These are phyloP conservation scores for Corythornis vintsioides DNA, from an alignment of 2,113 vertebrate species.

Conservation along the genomic window DNA sequence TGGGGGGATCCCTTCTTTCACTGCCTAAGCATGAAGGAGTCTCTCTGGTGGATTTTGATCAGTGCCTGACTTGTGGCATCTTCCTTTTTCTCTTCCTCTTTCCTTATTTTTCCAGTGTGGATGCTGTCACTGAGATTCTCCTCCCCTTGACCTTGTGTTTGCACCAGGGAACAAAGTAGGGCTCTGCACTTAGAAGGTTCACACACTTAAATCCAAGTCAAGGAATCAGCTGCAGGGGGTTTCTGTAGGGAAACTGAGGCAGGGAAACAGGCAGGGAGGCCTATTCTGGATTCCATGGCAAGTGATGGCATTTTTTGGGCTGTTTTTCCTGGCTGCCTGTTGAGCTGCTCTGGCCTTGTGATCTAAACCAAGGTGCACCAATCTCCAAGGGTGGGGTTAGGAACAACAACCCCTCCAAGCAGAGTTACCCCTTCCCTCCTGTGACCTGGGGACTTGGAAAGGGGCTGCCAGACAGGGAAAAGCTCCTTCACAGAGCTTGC, in stretches of 20 bases:
- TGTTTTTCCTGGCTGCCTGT: background rate
- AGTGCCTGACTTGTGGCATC: background rate
- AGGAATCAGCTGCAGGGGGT: background rate
- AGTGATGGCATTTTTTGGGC: background rate
- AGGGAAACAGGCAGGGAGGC: slow-evolving; percentile 15
- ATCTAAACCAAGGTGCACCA: background rate
- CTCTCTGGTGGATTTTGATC: background rate
- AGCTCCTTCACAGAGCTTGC: background rate
- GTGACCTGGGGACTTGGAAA: background rate
- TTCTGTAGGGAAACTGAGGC: background rate
- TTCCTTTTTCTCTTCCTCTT: background rate
- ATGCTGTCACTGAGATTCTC: background rate
- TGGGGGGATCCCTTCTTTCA: background rate
- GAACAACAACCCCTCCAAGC: slow-evolving; percentile 22
- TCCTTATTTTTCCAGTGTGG: background rate
- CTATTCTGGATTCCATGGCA: background rate
- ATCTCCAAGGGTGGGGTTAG: background rate
- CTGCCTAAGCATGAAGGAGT: background rate
- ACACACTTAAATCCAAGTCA: background rate
- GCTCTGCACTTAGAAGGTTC: background rate
- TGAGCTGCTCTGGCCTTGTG: background rate
- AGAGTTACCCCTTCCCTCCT: background rate
- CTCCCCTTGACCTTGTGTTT: background rate
- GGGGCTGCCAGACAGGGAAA: background rate
- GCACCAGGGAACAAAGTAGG: background rate